Base-by-base conservation (phyloP, 2,888 invertebrate species). In the Scaptomyza parva region DNA sequence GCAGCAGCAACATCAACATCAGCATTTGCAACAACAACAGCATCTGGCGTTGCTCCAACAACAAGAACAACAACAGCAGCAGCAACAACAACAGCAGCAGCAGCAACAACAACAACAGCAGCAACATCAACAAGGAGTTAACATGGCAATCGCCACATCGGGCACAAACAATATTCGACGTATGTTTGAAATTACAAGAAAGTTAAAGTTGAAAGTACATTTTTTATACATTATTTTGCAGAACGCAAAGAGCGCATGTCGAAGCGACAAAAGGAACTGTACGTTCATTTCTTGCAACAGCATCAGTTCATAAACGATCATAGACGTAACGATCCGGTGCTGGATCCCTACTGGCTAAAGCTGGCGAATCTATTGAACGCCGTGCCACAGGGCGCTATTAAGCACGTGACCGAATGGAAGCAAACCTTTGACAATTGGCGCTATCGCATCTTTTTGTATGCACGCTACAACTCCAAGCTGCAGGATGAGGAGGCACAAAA, bases 231-330 rank as follows among this genome's bases (percentile, higher is more conserved):
- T 8, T 17, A 1, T 2, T 54, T 3, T n/a, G 1, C 48, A 90
- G 89, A 90, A 65, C 90, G 89, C 33, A 90, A 90, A 68, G 89
- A 90, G 57, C 89, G 89, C 58, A 90, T 90, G 89, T 90, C 90
- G 5, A 90, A 90, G 58, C 86, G 89, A 4, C 89, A 90, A 55
- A 90, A 90, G 65, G 89, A 90, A 51, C 84, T 90, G 8, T 90
- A 90, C 57, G 90, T 90, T 7, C 88, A 86, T 51, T 90, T 89
- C 59, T 72, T 90, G 69, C 90, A 90, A 54, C 89, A 90, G 58
- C 88, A 90, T 70, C 88, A 89, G 44, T 77, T 86, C 52, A 89
- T 90, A 40, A 90, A 90, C 54, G 88, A 89, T 26, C 89, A 90
- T 59, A 77, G 90, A 5, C 86, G 89, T 44, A 89, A 89, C 45